Evolutionary conservation across 2,888 invertebrate species (phyloP).

Genomic region (Xanthorhoe designata): DNA sequence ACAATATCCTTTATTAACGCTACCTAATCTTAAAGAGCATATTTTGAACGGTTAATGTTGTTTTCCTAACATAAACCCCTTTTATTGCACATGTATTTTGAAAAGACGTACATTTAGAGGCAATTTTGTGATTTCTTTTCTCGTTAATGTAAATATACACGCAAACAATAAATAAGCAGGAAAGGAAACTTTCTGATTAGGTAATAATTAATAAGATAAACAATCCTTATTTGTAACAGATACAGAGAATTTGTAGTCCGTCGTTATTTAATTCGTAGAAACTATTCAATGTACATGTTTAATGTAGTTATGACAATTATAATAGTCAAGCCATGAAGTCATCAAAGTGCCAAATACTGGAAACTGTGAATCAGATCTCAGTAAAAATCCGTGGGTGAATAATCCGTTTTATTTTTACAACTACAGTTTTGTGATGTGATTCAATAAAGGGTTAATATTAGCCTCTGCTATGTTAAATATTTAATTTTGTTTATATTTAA

Average conservation of each 20-base stretch:
- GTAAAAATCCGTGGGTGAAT: constrained; percentile 65
- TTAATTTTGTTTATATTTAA: constrained; percentile 25
- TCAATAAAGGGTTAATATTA: constrained; percentile 70
- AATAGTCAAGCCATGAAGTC: constrained; percentile 35
- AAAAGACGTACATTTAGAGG: constrained; percentile 27
- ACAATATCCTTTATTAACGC: constrained; percentile 60
- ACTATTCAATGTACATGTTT: background rate
- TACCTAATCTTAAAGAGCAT: constrained; percentile 53
- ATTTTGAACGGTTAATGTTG: constrained; percentile 52
- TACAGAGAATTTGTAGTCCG: constrained; percentile 1
- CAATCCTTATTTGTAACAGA: constrained; percentile 8
- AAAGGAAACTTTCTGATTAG: background rate
- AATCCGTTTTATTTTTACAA: constrained; percentile 71
- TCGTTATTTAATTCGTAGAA: constrained; percentile 19
- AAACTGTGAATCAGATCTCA: constrained; percentile 63
- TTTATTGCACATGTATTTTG: constrained; percentile 37
- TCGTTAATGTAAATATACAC: background rate
- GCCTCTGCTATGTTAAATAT: constrained; percentile 41
- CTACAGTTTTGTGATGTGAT: constrained; percentile 57
- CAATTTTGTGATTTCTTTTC: constrained; percentile 24
- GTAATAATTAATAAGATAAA: background rate
- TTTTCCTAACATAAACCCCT: constrained; percentile 51
- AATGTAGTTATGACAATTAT: constrained; percentile 14
- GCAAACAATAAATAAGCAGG: constrained; percentile 17
- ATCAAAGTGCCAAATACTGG: constrained; percentile 57